Evolutionary conservation across 2,113 vertebrate genomes (phyloP), one percentile per base, ranked within the genome.

Genomic region (Mola mola): DNA sequence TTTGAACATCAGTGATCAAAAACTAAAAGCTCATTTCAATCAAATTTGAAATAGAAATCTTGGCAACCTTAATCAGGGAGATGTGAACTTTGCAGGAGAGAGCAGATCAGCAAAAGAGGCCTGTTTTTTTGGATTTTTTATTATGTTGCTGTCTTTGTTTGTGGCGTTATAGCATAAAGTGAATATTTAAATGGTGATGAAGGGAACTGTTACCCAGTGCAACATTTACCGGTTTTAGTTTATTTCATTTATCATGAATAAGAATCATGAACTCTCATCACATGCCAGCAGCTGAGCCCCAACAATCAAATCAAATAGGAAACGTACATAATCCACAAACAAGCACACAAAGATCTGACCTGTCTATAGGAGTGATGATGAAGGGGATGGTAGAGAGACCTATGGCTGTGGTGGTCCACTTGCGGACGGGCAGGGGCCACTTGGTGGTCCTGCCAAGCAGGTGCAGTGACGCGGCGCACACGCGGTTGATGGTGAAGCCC

Each of bases 301-400:
- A 28, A 10, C 44, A 26, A 19, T 49, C 0, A 62, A 43, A 12
- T 20, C n/a, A n/a, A n/a, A n/a, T n/a, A n/a, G n/a, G n/a, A n/a
- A n/a, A n/a, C 19, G 38, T 42, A 26, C 4, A 28, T 34, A 48
- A 56, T 10, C n/a, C n/a, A n/a, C n/a, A 10, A 0, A 28, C 29
- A 36, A 6, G 6, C 4, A 42, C 5, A 43, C 4, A 11, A 6
- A 25, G 13, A 42, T 6, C 90, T 8, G 12, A 96, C 96, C 95
- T 95, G 93, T 99, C 97, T 0, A 99, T 98, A 52, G 96, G 97
- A 8, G 87, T 95, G 75, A 99, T 93, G 82, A 99, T 99, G 89
- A 96, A 36, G 1, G 96, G 97, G 75, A 98, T 98, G 29, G 93
- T 89, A 1, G 95, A 90, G 61, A 99, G 94, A 52, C 97, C 97